These are phyloP conservation scores for Streptopelia turtur DNA, from an alignment of 2,797 vertebrate genomes.

Conservation along the genomic window DNA sequence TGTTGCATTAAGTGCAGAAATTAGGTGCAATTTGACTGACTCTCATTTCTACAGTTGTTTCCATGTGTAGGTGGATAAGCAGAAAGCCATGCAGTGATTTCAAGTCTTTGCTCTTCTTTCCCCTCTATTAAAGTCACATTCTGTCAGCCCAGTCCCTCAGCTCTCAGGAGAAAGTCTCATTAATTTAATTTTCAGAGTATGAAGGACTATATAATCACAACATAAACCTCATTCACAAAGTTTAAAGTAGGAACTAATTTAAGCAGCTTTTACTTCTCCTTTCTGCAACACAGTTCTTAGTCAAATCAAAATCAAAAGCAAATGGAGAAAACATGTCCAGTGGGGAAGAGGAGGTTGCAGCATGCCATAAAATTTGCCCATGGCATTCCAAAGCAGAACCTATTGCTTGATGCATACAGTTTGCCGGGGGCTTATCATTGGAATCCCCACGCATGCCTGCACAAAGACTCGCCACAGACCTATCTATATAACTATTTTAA, in stretches of 20 bases:
- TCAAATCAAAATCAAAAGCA: accelerated
- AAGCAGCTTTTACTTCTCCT: not conserved
- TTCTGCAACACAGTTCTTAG: not conserved
- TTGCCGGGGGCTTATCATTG: not conserved
- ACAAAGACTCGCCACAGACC: not conserved
- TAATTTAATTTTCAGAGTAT: slow-evolving; percentile 52
- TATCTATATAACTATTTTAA: not conserved
- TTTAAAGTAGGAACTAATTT: slow-evolving; percentile 15
- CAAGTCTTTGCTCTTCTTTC: slow-evolving; percentile 39
- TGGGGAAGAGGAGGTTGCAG: not conserved
- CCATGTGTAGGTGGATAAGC: slow-evolving; percentile 49
- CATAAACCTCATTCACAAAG: not conserved
- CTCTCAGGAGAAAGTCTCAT: not conserved
- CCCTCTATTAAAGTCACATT: slow-evolving; percentile 35
- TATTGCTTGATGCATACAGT: not conserved
- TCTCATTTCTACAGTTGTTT: slow-evolving; percentile 23
- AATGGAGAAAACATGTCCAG: not conserved
- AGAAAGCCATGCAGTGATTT: slow-evolving; percentile 8
- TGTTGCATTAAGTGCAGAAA: not conserved
- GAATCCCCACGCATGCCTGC: not conserved
- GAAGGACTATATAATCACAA: slow-evolving; percentile 45
- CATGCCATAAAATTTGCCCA: not conserved
- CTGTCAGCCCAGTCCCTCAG: slow-evolving; percentile 19
- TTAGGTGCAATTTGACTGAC: slow-evolving; percentile 8
- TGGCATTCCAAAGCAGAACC: not conserved